Evolutionary conservation across 2,888 invertebrate species (phyloP).

Genomic region (Endomychus coccineus): DNA sequence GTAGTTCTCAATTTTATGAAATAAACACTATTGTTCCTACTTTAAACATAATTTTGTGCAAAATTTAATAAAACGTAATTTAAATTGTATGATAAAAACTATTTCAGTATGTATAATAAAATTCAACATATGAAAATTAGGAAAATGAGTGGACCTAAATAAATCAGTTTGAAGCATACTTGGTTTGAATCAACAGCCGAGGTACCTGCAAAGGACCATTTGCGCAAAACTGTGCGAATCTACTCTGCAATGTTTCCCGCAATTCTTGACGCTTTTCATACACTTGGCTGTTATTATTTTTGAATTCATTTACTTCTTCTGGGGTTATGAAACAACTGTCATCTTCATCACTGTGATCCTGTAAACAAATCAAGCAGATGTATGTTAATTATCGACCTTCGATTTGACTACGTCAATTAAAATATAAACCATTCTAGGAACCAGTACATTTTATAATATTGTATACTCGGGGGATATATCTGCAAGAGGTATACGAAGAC

Average conservation of each 20-base stretch:
- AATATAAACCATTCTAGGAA: too few relatives aligned
- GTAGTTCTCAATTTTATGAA: conserved; percentile 16
- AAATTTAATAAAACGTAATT: conserved; percentile 6
- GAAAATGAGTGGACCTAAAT: too few relatives aligned
- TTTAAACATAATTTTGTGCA: conserved; percentile 8
- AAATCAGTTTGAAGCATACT: conserved; percentile 40
- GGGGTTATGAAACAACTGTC: conserved; percentile 73
- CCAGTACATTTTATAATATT: too few relatives aligned
- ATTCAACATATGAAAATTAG: background rate
- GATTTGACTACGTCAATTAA: too few relatives aligned
- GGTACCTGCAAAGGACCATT: conserved; percentile 45
- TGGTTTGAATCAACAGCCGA: conserved; percentile 39
- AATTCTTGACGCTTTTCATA: conserved; percentile 74
- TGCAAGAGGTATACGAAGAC: too few relatives aligned
- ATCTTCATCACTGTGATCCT: conserved; percentile 73
- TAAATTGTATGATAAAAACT: conserved; percentile 22
- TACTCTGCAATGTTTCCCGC: conserved; percentile 71
- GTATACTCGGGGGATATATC: too few relatives aligned
- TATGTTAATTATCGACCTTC: background rate
- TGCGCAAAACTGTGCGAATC: conserved; percentile 73
- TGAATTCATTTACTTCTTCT: conserved; percentile 82
- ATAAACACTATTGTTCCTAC: conserved; percentile 9
- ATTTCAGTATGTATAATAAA: too few relatives aligned
- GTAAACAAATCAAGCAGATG: conserved; percentile 27
- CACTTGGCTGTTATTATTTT: conserved; percentile 69